Evolutionary conservation across 2,888 invertebrate species (phyloP).

Genomic region (Hedychridium roseum): DNA sequence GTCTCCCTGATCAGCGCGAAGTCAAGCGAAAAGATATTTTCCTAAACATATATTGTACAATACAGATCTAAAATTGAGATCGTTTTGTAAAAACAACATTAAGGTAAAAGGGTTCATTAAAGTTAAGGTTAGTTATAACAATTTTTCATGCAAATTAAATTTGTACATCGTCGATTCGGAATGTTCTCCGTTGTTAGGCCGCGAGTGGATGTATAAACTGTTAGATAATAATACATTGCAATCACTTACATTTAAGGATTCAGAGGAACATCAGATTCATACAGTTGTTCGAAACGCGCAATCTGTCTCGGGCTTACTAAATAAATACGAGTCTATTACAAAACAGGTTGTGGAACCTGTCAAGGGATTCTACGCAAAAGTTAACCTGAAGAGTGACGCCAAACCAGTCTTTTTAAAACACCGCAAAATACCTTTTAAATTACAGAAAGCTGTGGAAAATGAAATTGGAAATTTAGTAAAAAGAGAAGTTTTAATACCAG

Average conservation of each 20-base stretch:
- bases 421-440: background rate
- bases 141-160: slow-evolving; percentile 13
- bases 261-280: background rate
- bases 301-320: slow-evolving; percentile 11
- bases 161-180: slow-evolving; percentile 24
- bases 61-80: slow-evolving; percentile 14
- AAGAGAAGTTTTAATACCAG: background rate
- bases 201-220: slow-evolving; percentile 29
- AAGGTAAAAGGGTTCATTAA: slow-evolving; percentile 14
- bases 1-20: slow-evolving; percentile 13
- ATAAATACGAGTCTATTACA: slow-evolving; percentile 3
- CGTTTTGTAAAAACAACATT: slow-evolving; percentile 18
- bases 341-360: slow-evolving; percentile 6
- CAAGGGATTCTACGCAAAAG: slow-evolving; percentile 3
- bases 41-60: slow-evolving; percentile 1
- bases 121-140: slow-evolving; percentile 2
- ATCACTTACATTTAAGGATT: background rate
- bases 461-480: background rate
- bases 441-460: background rate
- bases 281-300: slow-evolving; percentile 5
- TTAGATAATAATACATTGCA: background rate
- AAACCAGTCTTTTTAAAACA: background rate
- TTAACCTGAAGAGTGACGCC: background rate
- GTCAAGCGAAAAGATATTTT: slow-evolving; percentile 6
- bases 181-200: slow-evolving; percentile 25